A percentile compares a stretch with the other conserved stretches of the same genome.
Conservation (phyloP, 2,888 invertebrate species). For the Autographa pulchrina region DNA sequence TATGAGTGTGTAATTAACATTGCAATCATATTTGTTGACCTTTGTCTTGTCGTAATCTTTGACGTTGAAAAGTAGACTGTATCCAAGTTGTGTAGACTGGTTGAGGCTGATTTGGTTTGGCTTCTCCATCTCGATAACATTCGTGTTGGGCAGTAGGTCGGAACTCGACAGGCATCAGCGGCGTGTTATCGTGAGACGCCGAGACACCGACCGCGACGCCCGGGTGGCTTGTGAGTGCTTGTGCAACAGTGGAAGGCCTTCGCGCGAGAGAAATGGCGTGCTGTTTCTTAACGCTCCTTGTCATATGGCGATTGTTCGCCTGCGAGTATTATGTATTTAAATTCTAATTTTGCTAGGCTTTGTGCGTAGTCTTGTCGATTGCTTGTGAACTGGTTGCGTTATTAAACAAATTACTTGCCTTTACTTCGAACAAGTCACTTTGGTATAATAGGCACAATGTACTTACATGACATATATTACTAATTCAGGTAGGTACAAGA, state of each 20-base stretch:
- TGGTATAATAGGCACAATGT: conserved; percentile 1
- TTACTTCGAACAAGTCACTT: conserved; percentile 23
- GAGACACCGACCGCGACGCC: conserved; percentile 65
- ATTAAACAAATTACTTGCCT: conserved; percentile 54
- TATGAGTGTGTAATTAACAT: not conserved
- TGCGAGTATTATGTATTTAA: conserved; percentile 65
- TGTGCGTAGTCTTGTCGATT: conserved; percentile 52
- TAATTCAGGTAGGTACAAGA: conserved; percentile 2
- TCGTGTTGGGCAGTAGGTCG: conserved; percentile 58
- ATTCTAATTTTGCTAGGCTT: conserved; percentile 69
- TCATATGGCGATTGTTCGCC: conserved; percentile 79
- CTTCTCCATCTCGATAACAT: conserved; percentile 51
- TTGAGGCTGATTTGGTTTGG: conserved; percentile 22
- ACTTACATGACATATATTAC: not conserved
- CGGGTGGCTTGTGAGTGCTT: conserved; percentile 75
- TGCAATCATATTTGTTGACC: not conserved
- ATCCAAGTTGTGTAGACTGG: conserved; percentile 9
- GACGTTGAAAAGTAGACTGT: not conserved
- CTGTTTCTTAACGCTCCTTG: conserved; percentile 81
- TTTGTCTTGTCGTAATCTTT: not conserved
- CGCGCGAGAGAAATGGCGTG: conserved; percentile 83
- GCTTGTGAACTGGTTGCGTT: conserved; percentile 48
- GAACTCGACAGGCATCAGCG: conserved; percentile 57
- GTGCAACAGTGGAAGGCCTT: conserved; percentile 86
- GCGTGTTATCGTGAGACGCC: conserved; percentile 64